Evolutionary conservation across 2,113 vertebrate genomes (phyloP).

Genomic region (Vireo altiloquus): DNA sequence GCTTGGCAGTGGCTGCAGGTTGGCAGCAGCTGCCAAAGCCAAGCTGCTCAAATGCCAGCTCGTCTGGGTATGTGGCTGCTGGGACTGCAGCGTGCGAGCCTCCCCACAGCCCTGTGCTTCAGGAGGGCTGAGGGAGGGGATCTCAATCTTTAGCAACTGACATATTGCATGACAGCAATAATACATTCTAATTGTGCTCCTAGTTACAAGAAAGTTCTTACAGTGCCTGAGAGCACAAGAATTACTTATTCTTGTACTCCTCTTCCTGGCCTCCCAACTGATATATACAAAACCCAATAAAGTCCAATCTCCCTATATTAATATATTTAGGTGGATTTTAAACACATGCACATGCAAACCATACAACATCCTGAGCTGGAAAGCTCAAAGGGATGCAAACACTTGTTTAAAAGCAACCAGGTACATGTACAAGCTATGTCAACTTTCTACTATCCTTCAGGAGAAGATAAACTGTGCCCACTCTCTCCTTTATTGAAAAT

Average conservation of each 20-base stretch:
- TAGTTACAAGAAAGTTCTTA: neutral
- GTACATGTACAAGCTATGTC: neutral
- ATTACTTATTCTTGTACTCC: neutral
- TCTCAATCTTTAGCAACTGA: neutral
- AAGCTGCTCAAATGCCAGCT: neutral
- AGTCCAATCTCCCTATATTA: neutral
- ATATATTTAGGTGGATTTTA: neutral
- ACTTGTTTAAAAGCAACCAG: neutral
- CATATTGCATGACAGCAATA: neutral
- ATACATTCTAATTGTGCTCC: neutral
- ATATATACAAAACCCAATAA: accelerated
- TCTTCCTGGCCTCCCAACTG: neutral
- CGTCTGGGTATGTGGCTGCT: neutral
- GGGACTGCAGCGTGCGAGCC: neutral
- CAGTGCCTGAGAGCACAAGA: neutral
- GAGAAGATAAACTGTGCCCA: neutral
- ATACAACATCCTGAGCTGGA: too few relatives aligned
- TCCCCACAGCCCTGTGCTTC: neutral
- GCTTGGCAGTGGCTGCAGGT: neutral
- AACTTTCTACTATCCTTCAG: neutral
- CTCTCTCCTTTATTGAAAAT: neutral
- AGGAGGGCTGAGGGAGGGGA: neutral
- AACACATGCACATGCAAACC: neutral
- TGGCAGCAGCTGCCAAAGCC: neutral
- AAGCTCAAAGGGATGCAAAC: neutral